phyloP scores from a whole-genome alignment of 1,140 invertebrate species.

The Nasonia longicornis region DNA sequence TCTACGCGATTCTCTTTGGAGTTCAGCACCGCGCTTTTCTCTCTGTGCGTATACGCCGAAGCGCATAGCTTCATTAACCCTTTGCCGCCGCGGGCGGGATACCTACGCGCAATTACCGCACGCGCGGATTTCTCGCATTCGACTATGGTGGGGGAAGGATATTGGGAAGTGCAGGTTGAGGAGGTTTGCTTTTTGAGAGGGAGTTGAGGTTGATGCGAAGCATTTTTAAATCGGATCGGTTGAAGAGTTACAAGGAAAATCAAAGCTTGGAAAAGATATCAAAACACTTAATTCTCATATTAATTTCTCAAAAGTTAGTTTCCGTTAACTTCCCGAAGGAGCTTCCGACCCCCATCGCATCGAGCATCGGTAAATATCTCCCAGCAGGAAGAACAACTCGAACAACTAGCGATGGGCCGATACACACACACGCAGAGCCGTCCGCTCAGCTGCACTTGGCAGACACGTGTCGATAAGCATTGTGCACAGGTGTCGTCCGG shows the following conservation, averaged over 20 bases:
- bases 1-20: conserved; percentile 27
- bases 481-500: neutral
- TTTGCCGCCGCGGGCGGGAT: conserved; percentile 4
- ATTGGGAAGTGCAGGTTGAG: neutral
- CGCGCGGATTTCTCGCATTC: conserved; percentile 5
- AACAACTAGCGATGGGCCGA: too few relatives aligned
- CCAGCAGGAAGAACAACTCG: too few relatives aligned
- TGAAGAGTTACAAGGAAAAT: too few relatives aligned
- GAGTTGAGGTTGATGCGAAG: neutral
- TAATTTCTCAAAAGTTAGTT: too few relatives aligned
- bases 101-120: conserved; percentile 20
- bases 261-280: too few relatives aligned
- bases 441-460: neutral
- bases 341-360: too few relatives aligned
- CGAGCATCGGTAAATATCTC: too few relatives aligned
- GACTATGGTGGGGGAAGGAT: neutral
- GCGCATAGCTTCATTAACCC: conserved; percentile 41
- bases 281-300: too few relatives aligned
- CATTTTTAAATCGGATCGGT: too few relatives aligned
- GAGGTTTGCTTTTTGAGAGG: neutral
- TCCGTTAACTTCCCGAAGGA: too few relatives aligned
- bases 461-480: neutral
- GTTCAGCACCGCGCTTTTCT: neutral
- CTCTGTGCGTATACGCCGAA: neutral
- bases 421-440: neutral